Percentiles rank a stretch among this genome's conserved stretches.
Evolutionary conservation across 1,140 invertebrate species (phyloP).

Genomic region (Tribolium castaneum): DNA sequence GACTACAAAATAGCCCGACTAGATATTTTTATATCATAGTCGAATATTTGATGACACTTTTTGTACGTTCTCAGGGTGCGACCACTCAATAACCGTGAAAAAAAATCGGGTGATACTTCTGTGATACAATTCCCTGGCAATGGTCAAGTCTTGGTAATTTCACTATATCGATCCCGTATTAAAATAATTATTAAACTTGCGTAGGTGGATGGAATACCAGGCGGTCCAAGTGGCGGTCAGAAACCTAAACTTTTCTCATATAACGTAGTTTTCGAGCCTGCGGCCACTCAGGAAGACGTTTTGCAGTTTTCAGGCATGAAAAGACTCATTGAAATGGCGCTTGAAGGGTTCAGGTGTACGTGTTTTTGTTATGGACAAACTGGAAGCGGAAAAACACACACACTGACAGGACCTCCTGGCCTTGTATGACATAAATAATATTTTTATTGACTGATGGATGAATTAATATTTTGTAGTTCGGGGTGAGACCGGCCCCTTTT

Average conservation of each 20-base stretch:
- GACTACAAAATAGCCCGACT: neutral
- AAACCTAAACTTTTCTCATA: conserved; percentile 85
- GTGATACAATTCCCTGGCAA: conserved; percentile 82
- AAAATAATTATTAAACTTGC: neutral
- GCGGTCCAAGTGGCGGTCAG: conserved; percentile 66
- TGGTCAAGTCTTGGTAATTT: conserved; percentile 78
- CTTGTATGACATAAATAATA: conserved; percentile 68
- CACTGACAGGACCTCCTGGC: conserved; percentile 90
- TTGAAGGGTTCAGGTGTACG: conserved; percentile 94
- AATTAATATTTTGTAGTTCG: conserved; percentile 70
- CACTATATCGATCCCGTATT: neutral
- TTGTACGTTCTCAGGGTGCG: conserved; percentile 72
- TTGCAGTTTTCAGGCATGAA: conserved; percentile 86
- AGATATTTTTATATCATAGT: neutral
- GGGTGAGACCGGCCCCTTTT: conserved; percentile 68
- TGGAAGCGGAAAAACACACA: conserved; percentile 96
- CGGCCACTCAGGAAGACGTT: conserved; percentile 84
- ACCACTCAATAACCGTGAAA: conserved; percentile 77
- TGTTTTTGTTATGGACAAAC: conserved; percentile 97
- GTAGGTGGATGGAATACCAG: conserved; percentile 64
- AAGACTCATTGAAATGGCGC: conserved; percentile 89
- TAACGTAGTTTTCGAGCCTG: conserved; percentile 90
- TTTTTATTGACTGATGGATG: neutral
- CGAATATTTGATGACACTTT: neutral
- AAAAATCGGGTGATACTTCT: conserved; percentile 70